Evolutionary conservation across 2,113 vertebrate genomes (phyloP), one percentile per base, ranked within the genome.

Genomic region (Hyperopisus bebe): DNA sequence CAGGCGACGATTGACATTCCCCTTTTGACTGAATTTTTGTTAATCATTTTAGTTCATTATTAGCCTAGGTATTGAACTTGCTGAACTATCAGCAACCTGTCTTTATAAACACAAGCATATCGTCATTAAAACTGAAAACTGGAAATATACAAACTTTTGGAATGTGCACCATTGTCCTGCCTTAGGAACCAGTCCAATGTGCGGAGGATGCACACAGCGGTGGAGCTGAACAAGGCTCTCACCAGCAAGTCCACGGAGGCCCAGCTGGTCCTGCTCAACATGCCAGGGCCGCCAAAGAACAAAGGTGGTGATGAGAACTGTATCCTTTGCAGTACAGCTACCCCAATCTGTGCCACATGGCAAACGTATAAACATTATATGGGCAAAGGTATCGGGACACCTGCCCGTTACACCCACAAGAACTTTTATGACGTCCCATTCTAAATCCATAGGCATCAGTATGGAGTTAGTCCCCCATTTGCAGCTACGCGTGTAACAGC

Each of bases 141-240:
- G 50, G 3, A 74, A 35, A 74, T 5, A 39, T 77, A 15, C 9
- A 35, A 74, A 74, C 9, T 74, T 35, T 74, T 35, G 66, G 66
- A 74, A 74, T 35, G 3, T 17, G 27, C 35, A 17, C 53, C 17
- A 39, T 10, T 24, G 53, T 5, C 39, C 15, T 86, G 5, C 88
- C 19, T 39, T 70, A 98, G 98, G 91, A 97, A 97, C 94, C 98
- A 98, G 91, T 96, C 98, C 24, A 99, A 99, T 0, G 98, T 99
- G 44, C 94, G 98, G 89, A 95, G 98, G 94, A 99, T 99, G 98
- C 98, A 99, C 93, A 99, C 98, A 0, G 98, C 98, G 0, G 98
- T 99, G 88, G 98, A 96, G 93, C 96, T 99, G 58, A 99, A 99
- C 0, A 97, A 96, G 0, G 98, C 96, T 0, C 95, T 99, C 39